Conservation (phyloP, 2,888 invertebrate genomes). For the Tryphoninae sp. region DNA sequence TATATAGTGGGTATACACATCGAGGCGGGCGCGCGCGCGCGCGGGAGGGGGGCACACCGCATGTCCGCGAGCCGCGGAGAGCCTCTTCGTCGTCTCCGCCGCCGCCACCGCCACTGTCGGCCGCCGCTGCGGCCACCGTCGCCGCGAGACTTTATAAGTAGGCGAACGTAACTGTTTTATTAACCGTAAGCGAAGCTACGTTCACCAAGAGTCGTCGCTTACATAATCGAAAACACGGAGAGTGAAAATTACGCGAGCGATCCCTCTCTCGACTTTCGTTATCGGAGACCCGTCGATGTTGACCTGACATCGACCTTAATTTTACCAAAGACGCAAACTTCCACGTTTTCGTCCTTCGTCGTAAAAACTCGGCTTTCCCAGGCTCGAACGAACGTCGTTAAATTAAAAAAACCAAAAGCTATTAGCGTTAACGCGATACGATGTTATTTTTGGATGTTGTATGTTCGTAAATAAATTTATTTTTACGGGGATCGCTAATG, state of each 20-base stretch:
- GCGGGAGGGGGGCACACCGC: constrained; percentile 30
- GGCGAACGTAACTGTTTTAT: constrained; percentile 79
- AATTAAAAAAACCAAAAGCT: background rate
- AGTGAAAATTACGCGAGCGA: constrained; percentile 79
- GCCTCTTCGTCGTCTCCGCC: constrained; percentile 25
- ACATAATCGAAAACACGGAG: constrained; percentile 80
- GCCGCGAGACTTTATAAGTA: constrained; percentile 72
- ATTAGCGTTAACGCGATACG: background rate
- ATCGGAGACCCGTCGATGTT: constrained; percentile 66
- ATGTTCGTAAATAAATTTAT: too few species aligned
- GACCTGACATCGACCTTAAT: constrained; percentile 56
- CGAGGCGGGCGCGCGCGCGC: background rate
- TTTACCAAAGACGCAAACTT: constrained; percentile 12
- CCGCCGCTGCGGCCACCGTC: constrained; percentile 49
- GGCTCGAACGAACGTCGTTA: background rate
- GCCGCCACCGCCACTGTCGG: constrained; percentile 27
- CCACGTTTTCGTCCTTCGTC: background rate
- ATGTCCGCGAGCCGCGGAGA: constrained; percentile 44
- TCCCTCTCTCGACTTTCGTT: constrained; percentile 80
- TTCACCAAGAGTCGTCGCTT: constrained; percentile 70
- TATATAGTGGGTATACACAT: constrained; percentile 6
- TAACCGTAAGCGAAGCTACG: constrained; percentile 75
- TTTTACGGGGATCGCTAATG: too few species aligned
- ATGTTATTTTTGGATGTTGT: background rate
- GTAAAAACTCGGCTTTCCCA: background rate